Base-by-base conservation (phyloP, 2,113 vertebrate species). In the Catharus bicknelli region DNA sequence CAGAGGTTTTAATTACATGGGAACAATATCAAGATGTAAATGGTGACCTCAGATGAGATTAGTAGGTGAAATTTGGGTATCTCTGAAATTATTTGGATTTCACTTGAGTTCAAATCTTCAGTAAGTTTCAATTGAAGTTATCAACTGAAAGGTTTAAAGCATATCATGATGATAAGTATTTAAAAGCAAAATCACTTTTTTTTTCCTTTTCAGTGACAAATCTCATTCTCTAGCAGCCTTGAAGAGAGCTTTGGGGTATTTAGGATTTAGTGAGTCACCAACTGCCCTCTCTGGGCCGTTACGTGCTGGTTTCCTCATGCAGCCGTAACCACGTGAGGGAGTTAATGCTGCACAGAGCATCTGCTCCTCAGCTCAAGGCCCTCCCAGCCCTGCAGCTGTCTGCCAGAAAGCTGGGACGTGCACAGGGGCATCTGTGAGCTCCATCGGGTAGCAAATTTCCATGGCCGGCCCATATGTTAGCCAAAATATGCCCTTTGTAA, bases 321-420 rank as follows among this genome's bases (percentile, higher is more conserved):
- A 7, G 72, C 90, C 13, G 36, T 88, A 85, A 69, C 94, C 90
- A 90, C 8, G 53, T 83, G 87, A 94, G 93, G 93, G 95, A 95
- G 55, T 94, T 91, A 91, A 88, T 30, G 53, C 79, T 81, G 85
- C 85, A 32, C 91, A 83, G 76, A 94, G 90, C 95, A 94, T 91
- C 96, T 96, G 94, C 90, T 96, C 69, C 87, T 83, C 68, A 86
- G 82, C 68, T 73, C 21, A 83, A 18, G 2, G 10, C 82, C 55
- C 75, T 82, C 72, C 87, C 87, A 77, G 78, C 79, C 72, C 91
- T 59, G 84, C 91, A 94, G 78, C 89, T 87, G 55, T 47, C 90
- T 90, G 93, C 87, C 89, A 77, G 26, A 74, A 64, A 90, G 84
- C 90, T 79, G 4, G 9, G 75, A 69, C 5, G 0, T 79, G 82